Evolutionary conservation across 2,797 vertebrate species (phyloP).

Genomic region (Philypnodon macrostomus): DNA sequence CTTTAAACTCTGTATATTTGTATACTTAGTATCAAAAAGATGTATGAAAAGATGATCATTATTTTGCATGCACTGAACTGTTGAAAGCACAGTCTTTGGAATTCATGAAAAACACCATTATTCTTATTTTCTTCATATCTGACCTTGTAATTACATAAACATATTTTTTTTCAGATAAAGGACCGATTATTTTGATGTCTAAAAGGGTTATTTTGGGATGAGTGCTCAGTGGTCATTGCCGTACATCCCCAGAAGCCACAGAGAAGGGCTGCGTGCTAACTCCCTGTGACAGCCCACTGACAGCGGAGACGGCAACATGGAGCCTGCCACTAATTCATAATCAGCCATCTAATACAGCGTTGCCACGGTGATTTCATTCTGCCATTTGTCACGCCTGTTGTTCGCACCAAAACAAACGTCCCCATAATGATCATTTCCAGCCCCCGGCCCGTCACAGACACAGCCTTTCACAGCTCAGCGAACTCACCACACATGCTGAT

Average conservation of each 20-base stretch:
- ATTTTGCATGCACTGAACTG: too few relatives aligned
- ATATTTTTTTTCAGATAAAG: background rate
- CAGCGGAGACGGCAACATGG: conserved; percentile 56
- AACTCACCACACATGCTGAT: conserved; percentile 39
- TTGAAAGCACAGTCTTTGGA: too few relatives aligned
- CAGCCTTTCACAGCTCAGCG: conserved; percentile 49
- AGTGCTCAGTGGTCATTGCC: background rate
- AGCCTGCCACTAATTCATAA: conserved; percentile 77
- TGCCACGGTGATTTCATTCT: conserved; percentile 78
- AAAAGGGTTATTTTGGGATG: conserved; percentile 1
- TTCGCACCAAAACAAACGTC: conserved; percentile 73
- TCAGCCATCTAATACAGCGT: conserved; percentile 74
- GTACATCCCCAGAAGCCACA: background rate
- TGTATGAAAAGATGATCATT: too few relatives aligned
- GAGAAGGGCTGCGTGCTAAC: conserved; percentile 47
- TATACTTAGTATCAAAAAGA: too few relatives aligned
- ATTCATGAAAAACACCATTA: too few relatives aligned
- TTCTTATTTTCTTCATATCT: background rate
- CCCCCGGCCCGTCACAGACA: conserved; percentile 42
- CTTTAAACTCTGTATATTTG: too few relatives aligned
- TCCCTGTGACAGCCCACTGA: conserved; percentile 67
- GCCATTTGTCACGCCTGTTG: conserved; percentile 77
- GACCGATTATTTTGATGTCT: conserved; percentile 1
- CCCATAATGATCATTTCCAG: conserved; percentile 68
- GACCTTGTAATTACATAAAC: too few relatives aligned